These are phyloP conservation scores for Euplagia quadripunctaria DNA, from an alignment of 2,888 invertebrate species.

Conservation along the genomic window DNA sequence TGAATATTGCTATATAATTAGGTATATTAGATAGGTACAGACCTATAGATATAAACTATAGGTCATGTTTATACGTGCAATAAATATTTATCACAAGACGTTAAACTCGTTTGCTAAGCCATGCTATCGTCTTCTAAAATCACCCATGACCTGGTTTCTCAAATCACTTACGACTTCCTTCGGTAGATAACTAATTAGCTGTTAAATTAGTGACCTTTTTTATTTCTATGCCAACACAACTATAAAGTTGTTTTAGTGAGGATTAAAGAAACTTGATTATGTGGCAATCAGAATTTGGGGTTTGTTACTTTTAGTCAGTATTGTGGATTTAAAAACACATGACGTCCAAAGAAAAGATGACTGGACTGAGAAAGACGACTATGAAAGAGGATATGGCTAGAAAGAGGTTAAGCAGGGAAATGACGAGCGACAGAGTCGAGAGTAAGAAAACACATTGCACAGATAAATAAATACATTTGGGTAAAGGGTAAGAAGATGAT, in stretches of 20 bases:
- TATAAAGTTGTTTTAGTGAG: constrained; percentile 1
- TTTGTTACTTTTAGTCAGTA: not conserved
- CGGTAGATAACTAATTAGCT: constrained; percentile 25
- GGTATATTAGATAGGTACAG: no score
- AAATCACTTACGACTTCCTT: constrained; percentile 26
- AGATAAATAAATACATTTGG: no score
- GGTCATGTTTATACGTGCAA: not conserved
- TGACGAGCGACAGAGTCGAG: no score
- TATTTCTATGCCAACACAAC: constrained; percentile 3
- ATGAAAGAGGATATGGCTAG: no score
- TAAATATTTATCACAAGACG: not conserved
- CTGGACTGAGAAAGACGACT: no score
- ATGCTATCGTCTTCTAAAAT: constrained; percentile 16
- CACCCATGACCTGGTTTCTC: constrained; percentile 37
- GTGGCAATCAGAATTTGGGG: not conserved
- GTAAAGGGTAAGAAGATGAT: no score
- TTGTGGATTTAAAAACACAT: no score
- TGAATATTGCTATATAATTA: no score
- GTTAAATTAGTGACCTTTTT: constrained; percentile 15
- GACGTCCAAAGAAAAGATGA: no score
- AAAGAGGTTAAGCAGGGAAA: no score
- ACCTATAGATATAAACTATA: not conserved
- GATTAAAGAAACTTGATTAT: not conserved
- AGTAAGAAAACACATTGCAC: no score
- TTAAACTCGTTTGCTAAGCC: not conserved